Conservation (phyloP, 2,113 vertebrate species). For the Neoarius graeffei region DNA sequence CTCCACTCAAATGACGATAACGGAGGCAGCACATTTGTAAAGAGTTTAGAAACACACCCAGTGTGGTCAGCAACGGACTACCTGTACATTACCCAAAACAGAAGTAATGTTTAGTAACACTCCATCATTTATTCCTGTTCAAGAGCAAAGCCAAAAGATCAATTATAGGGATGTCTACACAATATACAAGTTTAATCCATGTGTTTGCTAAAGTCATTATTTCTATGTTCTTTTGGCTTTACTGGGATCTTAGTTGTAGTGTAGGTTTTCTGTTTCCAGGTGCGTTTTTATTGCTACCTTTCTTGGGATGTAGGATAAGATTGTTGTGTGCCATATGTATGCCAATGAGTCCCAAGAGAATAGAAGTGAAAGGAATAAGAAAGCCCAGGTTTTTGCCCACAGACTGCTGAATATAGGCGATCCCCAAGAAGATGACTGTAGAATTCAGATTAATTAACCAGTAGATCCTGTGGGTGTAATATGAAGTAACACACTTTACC, state of each 20-base stretch:
- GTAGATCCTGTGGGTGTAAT: constrained; percentile 80
- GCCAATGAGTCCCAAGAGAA: constrained; percentile 80
- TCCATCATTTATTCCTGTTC: neutral
- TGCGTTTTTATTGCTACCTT: constrained; percentile 72
- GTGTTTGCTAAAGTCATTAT: neutral
- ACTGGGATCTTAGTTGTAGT: neutral
- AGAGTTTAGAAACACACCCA: constrained; percentile 79
- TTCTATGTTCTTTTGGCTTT: neutral
- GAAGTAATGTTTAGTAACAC: neutral
- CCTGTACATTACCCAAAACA: constrained; percentile 51
- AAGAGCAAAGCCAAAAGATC: neutral
- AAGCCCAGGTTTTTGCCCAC: constrained; percentile 82
- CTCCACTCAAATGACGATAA: constrained; percentile 65
- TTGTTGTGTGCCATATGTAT: constrained; percentile 84
- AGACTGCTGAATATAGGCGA: constrained; percentile 88
- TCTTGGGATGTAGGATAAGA: constrained; percentile 83
- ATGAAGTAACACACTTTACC: too few species aligned
- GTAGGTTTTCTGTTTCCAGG: neutral
- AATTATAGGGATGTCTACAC: neutral
- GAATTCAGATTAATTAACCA: constrained; percentile 88
- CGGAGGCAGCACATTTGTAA: constrained; percentile 70
- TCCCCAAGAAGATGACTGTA: constrained; percentile 84
- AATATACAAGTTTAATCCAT: neutral
- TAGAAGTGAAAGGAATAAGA: constrained; percentile 85
- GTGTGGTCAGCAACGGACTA: constrained; percentile 73